These are phyloP conservation scores for Thaleichthys pacificus DNA, from an alignment of 2,797 vertebrate species.

Conservation along the genomic window DNA sequence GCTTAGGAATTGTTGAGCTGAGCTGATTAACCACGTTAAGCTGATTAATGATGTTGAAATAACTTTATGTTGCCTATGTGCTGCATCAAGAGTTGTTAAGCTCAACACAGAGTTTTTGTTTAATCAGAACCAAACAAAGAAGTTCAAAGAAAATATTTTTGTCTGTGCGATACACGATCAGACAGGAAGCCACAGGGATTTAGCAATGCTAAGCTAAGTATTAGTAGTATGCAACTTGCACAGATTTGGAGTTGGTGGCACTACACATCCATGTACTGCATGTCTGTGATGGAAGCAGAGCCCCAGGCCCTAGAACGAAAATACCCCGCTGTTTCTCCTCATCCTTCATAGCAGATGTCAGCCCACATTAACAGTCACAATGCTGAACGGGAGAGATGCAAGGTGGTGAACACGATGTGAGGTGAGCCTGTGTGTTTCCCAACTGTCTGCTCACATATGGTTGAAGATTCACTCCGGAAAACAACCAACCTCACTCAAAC, in stretches of 20 bases:
- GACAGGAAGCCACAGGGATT: too few species aligned
- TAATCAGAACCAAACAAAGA: too few species aligned
- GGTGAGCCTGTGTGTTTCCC: slow-evolving; percentile 21
- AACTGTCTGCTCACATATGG: slow-evolving; percentile 24
- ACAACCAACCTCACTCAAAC: slow-evolving; percentile 2
- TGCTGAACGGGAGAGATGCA: slow-evolving; percentile 24
- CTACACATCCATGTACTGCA: background rate
- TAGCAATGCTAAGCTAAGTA: background rate
- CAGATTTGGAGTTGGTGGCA: background rate
- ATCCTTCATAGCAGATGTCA: slow-evolving; percentile 8
- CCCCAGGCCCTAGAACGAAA: background rate
- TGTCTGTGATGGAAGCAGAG: background rate
- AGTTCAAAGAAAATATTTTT: too few species aligned
- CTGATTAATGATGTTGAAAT: too few species aligned
- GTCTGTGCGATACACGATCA: too few species aligned
- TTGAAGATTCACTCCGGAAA: slow-evolving; percentile 9
- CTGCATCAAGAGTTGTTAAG: too few species aligned
- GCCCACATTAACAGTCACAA: slow-evolving; percentile 4
- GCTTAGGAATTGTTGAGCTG: too few species aligned
- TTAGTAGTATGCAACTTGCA: background rate
- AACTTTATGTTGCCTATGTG: too few species aligned
- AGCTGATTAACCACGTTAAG: too few species aligned
- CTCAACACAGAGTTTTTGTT: too few species aligned
- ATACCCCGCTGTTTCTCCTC: background rate
- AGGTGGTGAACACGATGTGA: slow-evolving; percentile 18